phyloP scores from a whole-genome alignment of 2,113 vertebrate species.

The Hypomesus transpacificus region DNA sequence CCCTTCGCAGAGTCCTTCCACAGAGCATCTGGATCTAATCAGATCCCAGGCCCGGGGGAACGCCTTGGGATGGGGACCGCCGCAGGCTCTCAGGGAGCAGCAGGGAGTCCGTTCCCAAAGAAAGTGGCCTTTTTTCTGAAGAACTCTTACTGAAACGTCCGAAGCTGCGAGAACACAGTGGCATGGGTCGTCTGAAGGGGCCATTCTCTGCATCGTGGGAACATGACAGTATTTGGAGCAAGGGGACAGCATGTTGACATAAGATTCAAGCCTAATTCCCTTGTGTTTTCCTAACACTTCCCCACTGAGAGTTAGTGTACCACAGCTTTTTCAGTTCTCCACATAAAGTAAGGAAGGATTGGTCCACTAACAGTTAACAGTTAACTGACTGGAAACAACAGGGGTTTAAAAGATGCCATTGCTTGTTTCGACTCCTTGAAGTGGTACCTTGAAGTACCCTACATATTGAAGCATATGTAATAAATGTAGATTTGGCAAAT shows the following conservation, averaged over 20 bases:
- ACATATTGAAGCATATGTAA: no score
- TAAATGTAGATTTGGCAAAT: no score
- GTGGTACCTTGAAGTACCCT: no score
- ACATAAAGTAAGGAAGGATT: neutral
- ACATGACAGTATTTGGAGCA: conserved; percentile 9
- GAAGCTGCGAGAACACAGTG: conserved; percentile 32
- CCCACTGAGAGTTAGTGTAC: conserved; percentile 11
- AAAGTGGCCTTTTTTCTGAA: conserved; percentile 12
- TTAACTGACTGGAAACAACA: no score
- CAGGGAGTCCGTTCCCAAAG: conserved; percentile 25
- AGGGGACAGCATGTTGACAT: conserved; percentile 15
- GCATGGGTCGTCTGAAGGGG: conserved; percentile 22
- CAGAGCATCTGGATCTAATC: conserved; percentile 69
- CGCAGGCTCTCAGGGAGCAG: conserved; percentile 55
- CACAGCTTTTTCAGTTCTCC: conserved; percentile 25
- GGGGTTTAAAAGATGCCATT: no score
- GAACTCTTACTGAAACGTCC: conserved; percentile 31
- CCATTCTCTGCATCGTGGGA: conserved; percentile 38
- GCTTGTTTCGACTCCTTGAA: no score
- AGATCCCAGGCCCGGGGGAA: conserved; percentile 47
- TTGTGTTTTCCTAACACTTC: conserved; percentile 38
- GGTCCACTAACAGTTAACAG: neutral
- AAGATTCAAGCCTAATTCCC: conserved; percentile 7
- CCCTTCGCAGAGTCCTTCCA: conserved; percentile 30
- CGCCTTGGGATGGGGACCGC: conserved; percentile 43